These are phyloP conservation scores for Entelurus aequoreus DNA, from an alignment of 2,113 vertebrate species.

Conservation along the genomic window DNA sequence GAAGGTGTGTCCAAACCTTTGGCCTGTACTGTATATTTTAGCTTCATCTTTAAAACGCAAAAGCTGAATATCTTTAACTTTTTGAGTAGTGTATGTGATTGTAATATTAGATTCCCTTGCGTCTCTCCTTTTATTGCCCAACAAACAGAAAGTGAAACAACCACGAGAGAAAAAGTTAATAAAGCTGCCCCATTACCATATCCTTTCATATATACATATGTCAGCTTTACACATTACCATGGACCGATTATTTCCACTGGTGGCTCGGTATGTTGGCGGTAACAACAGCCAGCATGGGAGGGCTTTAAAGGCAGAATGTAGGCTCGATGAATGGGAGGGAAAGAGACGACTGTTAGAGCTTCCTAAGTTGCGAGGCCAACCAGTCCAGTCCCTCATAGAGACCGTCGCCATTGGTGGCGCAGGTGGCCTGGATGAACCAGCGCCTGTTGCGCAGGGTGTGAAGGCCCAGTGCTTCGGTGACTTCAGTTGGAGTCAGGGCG, in stretches of 20 bases:
- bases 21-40: too few species aligned
- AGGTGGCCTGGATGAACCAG: slow-evolving; percentile 98
- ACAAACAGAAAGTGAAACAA: slow-evolving; percentile 55
- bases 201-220: slow-evolving; percentile 91
- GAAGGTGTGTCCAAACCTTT: too few species aligned
- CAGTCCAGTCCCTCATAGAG: slow-evolving; percentile 99
- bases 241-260: slow-evolving; percentile 60
- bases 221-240: slow-evolving; percentile 63
- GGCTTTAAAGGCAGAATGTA: slow-evolving; percentile 4
- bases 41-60: too few species aligned
- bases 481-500: slow-evolving; percentile 93
- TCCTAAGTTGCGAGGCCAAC: slow-evolving; percentile 91
- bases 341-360: slow-evolving; percentile 76
- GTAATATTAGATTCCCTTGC: slow-evolving; percentile 11
- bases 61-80: background rate
- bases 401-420: slow-evolving; percentile 90
- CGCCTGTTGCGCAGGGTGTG: slow-evolving; percentile 85
- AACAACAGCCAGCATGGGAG: slow-evolving; percentile 74
- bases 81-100: slow-evolving; percentile 19
- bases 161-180: slow-evolving; percentile 72
- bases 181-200: slow-evolving; percentile 85
- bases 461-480: slow-evolving; percentile 93
- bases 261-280: slow-evolving; percentile 65
- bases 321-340: slow-evolving; percentile 25
- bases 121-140: slow-evolving; percentile 69